phyloP scores from a whole-genome alignment of 2,113 vertebrate genomes.

The Atherinomorus stipes region DNA sequence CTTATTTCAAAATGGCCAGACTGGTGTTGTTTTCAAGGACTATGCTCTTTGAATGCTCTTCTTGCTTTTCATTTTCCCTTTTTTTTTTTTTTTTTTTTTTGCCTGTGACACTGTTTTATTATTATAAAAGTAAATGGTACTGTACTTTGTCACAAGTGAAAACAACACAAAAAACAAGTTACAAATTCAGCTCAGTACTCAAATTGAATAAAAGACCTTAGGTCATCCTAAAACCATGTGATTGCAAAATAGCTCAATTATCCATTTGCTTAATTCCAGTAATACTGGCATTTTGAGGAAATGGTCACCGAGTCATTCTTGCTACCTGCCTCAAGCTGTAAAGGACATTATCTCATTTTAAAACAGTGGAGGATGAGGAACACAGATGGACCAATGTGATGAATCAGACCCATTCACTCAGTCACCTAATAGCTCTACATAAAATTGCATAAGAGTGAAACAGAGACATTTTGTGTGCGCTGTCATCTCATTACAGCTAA shows the following conservation, averaged over 20 bases:
- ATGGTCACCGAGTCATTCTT: conserved; percentile 28
- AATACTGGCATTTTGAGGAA: conserved; percentile 32
- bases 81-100: too few relatives aligned
- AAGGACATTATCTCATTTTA: conserved; percentile 71
- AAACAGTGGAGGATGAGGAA: conserved; percentile 71
- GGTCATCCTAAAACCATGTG: not conserved
- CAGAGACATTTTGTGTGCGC: conserved; percentile 55
- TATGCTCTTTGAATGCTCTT: too few relatives aligned
- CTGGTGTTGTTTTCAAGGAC: too few relatives aligned
- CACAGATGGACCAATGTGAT: conserved; percentile 70
- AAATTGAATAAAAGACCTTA: not conserved
- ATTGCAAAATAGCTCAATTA: conserved; percentile 1
- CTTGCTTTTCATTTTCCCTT: too few relatives aligned
- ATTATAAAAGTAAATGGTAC: too few relatives aligned
- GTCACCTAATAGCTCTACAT: conserved; percentile 65
- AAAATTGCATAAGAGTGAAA: conserved; percentile 66
- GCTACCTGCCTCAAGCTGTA: conserved; percentile 70
- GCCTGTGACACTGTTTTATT: too few relatives aligned
- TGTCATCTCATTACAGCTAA: conserved; percentile 61
- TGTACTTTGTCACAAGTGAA: too few relatives aligned
- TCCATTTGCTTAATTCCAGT: conserved; percentile 9
- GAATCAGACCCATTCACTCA: conserved; percentile 62
- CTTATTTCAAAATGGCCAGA: too few relatives aligned
- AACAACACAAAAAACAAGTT: not conserved
- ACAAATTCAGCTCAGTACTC: not conserved